Evolutionary conservation across 2,797 vertebrate species (phyloP).

Genomic region (Gymnoscopelus braueri): DNA sequence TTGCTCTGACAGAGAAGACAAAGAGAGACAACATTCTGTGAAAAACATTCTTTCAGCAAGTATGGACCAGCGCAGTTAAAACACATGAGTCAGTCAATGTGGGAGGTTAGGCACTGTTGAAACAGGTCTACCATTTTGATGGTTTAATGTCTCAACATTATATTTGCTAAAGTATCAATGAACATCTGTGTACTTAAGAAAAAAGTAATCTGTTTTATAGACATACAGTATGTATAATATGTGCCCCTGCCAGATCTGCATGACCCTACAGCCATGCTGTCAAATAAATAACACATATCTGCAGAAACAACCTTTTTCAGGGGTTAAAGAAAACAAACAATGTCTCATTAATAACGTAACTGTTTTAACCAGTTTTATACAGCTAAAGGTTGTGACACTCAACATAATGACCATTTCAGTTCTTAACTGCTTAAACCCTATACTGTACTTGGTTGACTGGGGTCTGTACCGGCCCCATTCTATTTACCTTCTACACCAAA

Average conservation of each 20-base stretch:
- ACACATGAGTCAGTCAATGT: slow-evolving; percentile 35
- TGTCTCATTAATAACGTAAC: no score
- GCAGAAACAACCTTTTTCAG: no score
- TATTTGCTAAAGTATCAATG: neutral
- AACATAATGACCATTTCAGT: no score
- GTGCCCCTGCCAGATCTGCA: neutral
- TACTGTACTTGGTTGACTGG: no score
- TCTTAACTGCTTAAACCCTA: no score
- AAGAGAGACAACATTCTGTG: slow-evolving; percentile 43
- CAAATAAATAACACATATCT: no score
- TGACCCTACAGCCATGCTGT: neutral
- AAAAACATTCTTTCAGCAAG: slow-evolving; percentile 68
- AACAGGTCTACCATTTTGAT: slow-evolving; percentile 43
- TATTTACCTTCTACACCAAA: no score
- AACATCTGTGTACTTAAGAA: slow-evolving; percentile 30
- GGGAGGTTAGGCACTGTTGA: slow-evolving; percentile 23
- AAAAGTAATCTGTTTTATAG: slow-evolving; percentile 21
- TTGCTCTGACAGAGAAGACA: slow-evolving; percentile 10
- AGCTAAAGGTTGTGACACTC: no score
- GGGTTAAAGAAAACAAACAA: no score
- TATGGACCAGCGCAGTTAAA: slow-evolving; percentile 44
- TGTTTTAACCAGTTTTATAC: no score
- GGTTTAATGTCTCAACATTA: slow-evolving; percentile 35
- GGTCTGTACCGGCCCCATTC: no score
- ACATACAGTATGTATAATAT: slow-evolving; percentile 1